These are phyloP conservation scores for Ophonus ardosiacus DNA, from an alignment of 2,888 invertebrate species.

Conservation along the genomic window DNA sequence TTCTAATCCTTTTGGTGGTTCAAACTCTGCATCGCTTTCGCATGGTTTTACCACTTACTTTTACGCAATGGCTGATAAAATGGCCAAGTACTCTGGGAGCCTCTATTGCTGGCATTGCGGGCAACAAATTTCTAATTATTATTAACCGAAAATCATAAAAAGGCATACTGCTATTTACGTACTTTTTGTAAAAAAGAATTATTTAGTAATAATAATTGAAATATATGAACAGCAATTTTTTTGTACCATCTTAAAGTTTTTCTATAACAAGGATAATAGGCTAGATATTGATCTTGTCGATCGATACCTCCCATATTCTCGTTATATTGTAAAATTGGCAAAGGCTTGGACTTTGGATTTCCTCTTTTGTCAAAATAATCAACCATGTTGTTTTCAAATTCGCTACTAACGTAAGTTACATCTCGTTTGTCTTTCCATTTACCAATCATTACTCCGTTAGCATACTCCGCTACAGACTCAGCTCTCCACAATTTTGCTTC, in stretches of 20 bases:
- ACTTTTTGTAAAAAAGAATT: neutral
- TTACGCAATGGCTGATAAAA: neutral
- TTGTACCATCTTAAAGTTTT: conserved; percentile 57
- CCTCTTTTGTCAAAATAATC: conserved; percentile 44
- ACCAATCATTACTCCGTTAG: conserved; percentile 56
- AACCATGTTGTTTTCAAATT: conserved; percentile 64
- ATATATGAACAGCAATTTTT: conserved; percentile 48
- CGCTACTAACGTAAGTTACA: conserved; percentile 66
- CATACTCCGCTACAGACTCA: conserved; percentile 59
- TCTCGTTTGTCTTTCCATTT: conserved; percentile 67
- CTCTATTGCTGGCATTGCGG: neutral
- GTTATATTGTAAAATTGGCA: conserved; percentile 53
- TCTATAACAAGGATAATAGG: conserved; percentile 41
- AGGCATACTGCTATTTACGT: neutral
- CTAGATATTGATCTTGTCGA: conserved; percentile 48
- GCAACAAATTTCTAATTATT: neutral
- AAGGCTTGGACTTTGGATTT: conserved; percentile 24
- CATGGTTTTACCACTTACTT: neutral
- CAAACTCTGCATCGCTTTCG: neutral
- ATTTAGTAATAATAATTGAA: neutral
- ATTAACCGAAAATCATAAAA: neutral
- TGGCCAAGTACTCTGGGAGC: neutral
- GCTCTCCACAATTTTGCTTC: conserved; percentile 65
- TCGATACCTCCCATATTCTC: conserved; percentile 53
- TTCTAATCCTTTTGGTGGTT: neutral